Base-by-base conservation (phyloP, 2,888 invertebrate genomes). In the Diplazon laetatorius region DNA sequence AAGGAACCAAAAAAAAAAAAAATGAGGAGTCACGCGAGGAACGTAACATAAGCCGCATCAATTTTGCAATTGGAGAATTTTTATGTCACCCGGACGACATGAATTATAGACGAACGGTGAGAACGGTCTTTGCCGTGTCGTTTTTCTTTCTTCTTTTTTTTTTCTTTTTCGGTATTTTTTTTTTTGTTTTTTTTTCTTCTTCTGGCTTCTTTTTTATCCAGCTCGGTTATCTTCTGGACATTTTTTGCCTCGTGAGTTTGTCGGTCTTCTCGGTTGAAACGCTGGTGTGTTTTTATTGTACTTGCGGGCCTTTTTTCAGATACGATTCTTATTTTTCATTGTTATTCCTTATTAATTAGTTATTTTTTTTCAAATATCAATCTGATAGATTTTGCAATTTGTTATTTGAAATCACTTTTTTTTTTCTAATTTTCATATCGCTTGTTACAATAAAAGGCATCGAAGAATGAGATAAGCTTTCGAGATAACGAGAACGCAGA, bases 31-130 rank as follows among this genome's bases (percentile, higher is more conserved):
- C 77, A 77, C 68, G 72, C 72, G n/a, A 71, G 68, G 62, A 82
- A 80, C 80, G 88, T 86, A 87, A 88, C 87, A 88, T 86, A 88
- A 88, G 86, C 87, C 89, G 87, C 91, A 91, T 91, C 90, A 91
- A 91, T 91, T 91, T 91, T 91, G 91, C 91, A 91, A 91, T 89
- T 87, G 89, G 91, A 91, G 91, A 90, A 91, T 91, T 91, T n/a
- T 91, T 90, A 91, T 88, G 90, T 89, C 89, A 84, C 87, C 84
- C 87, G 83, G 85, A 84, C 82, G 83, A 82, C 85, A 88, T 90
- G 87, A 87, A 89, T 89, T 89, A 90, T 90, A 87, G 76, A 89
- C 76, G 87, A 87, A 78, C 80, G 78, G 70, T 76, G 50, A 52
- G 60, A 69, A 74, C 55, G 50, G 71, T 75, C 63, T 68, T 73